These are phyloP conservation scores for Glossosoma conforme DNA, from an alignment of 1,140 invertebrate genomes.

Conservation along the genomic window DNA sequence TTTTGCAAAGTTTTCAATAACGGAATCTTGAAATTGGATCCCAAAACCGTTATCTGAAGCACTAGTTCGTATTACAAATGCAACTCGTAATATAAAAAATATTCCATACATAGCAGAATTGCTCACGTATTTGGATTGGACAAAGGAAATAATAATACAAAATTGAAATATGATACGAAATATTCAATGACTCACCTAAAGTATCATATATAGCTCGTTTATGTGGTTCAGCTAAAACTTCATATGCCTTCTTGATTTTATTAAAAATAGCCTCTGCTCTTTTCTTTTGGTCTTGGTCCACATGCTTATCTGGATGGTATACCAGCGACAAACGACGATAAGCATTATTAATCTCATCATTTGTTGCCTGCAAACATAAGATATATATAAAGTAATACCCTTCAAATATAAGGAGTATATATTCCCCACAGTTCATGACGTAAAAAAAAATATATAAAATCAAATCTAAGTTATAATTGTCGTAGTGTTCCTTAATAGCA, in stretches of 20 bases:
- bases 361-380: constrained; percentile 63
- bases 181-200: constrained; percentile 24
- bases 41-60: too few relatives aligned
- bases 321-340: constrained; percentile 84
- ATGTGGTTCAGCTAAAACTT: constrained; percentile 58
- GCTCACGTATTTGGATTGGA: too few relatives aligned
- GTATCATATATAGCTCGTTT: constrained; percentile 29
- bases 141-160: too few relatives aligned
- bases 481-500: neutral
- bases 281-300: constrained; percentile 70
- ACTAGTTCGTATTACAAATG: too few relatives aligned
- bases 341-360: constrained; percentile 86
- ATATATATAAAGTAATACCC: neutral
- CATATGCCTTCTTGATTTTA: constrained; percentile 88
- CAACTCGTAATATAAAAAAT: too few relatives aligned
- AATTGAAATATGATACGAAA: too few relatives aligned
- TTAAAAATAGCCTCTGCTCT: constrained; percentile 89
- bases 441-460: neutral
- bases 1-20: too few relatives aligned
- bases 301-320: constrained; percentile 95
- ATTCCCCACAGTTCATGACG: neutral
- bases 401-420: neutral
- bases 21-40: too few relatives aligned
- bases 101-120: too few relatives aligned
- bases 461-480: neutral